A percentile compares a stretch with the other conserved stretches of the same genome.
These are phyloP conservation scores for Dryobates pubescens DNA, from an alignment of 2,797 vertebrate species.

Conservation along the genomic window DNA sequence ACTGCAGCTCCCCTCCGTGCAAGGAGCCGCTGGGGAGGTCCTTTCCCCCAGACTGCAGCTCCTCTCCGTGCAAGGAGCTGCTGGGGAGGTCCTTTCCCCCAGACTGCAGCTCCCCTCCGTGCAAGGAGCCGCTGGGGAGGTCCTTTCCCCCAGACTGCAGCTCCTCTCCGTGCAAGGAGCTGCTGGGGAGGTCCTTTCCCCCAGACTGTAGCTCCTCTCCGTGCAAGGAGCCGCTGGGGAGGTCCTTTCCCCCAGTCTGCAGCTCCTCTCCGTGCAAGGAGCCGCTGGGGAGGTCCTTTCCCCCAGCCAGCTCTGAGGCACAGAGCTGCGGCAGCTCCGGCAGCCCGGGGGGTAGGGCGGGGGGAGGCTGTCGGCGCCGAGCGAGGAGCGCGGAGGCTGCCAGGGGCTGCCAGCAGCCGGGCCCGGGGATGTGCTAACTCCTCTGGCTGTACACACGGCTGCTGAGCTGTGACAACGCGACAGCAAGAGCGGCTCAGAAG, in stretches of 20 bases:
- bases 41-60: not conserved
- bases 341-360: not conserved
- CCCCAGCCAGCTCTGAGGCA: not conserved
- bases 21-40: too few relatives aligned
- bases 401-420: conserved; percentile 11
- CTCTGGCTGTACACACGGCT: not conserved
- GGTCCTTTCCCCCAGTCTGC: too few relatives aligned
- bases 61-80: too few relatives aligned
- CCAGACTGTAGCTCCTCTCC: too few relatives aligned
- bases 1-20: not conserved
- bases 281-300: not conserved
- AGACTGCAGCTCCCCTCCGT: not conserved
- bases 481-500: not conserved
- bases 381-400: not conserved
- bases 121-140: not conserved
- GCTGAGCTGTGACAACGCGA: conserved; percentile 12
- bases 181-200: too few relatives aligned
- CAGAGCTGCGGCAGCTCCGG: not conserved
- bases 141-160: not conserved
- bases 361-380: not conserved
- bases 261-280: not conserved
- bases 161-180: too few relatives aligned
- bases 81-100: too few relatives aligned
- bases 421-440: not conserved
- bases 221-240: too few relatives aligned